phyloP scores from a whole-genome alignment of 64 coral and sea anemone genomes.

The Catalaphyllia jardinei region DNA sequence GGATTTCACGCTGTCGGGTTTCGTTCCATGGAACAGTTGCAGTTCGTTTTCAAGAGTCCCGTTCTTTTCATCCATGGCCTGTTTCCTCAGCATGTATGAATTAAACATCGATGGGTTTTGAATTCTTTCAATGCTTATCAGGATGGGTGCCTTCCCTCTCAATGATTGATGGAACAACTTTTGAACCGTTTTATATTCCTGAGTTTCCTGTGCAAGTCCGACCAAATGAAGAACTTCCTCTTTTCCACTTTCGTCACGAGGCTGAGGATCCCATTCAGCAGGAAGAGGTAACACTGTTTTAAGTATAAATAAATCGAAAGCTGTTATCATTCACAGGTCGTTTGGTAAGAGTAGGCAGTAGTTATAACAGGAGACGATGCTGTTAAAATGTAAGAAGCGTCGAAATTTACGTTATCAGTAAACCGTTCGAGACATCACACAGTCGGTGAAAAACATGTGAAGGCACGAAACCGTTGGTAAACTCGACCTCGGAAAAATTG shows the following conservation, averaged over 20 bases:
- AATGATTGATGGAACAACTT: neutral
- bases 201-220: neutral
- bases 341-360: neutral
- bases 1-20: neutral
- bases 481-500: too few relatives aligned
- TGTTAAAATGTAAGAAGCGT: too few relatives aligned
- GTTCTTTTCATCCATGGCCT: constrained; percentile 53
- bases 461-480: too few relatives aligned
- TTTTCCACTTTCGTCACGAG: neutral
- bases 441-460: too few relatives aligned
- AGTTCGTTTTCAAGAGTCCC: constrained; percentile 20
- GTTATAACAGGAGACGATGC: too few relatives aligned
- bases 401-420: too few relatives aligned
- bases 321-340: neutral
- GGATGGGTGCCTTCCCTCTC: constrained; percentile 9
- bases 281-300: constrained; percentile 30
- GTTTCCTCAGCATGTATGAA: constrained; percentile 39
- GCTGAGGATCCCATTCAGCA: constrained; percentile 39
- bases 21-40: constrained; percentile 58
- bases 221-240: constrained; percentile 22
- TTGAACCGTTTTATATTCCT: constrained; percentile 30
- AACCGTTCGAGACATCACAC: too few relatives aligned
- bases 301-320: neutral
- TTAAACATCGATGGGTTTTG: constrained; percentile 48
- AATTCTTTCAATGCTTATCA: constrained; percentile 53